Base-by-base conservation (phyloP, 2,797 vertebrate species). In the Ciconia nigra region DNA sequence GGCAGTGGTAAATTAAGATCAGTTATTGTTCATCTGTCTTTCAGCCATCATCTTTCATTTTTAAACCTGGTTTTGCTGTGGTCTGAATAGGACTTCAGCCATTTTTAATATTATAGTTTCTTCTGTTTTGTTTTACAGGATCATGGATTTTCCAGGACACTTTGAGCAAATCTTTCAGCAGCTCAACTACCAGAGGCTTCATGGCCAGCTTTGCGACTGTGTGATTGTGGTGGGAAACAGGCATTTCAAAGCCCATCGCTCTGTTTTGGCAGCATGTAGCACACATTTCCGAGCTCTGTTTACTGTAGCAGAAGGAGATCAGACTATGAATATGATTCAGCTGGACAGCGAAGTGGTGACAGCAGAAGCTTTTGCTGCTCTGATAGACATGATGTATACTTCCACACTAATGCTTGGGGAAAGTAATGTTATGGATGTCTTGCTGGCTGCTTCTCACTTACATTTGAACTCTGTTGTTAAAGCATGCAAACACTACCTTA, bases 341-440 rank as follows among this genome's bases (percentile, higher is more conserved):
- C 97, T 99, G 96, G 99, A 99, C 95, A 99, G 99, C 0, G 99
- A 99, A 96, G 99, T 99, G 89, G 99, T 99, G 97, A 99, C 99
- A 1, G 99, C 99, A 1, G 99, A 99, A 97, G 99, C 99, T 10
- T 99, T 99, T 63, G 99, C 99, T 2, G 99, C 99, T 3, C 98
- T 99, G 73, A 98, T 99, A 84, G 99, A 99, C 98, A 99, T 99
- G 99, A 99, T 99, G 99, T 99, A 99, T 84, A 99, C 99, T 2
- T 99, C 99, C n/a, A 99, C 99, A 1, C 98, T 99, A 25, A 99
- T 99, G 99, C 99, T 99, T 13, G 99, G 99, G 24, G 99, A 99
- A 97, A 99, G 99, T 98, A 99, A 99, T 1, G 99, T 99, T 54
- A 99, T 99, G 99, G 99, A 99, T 61, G 98, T 99, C 86, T 98